phyloP scores from a whole-genome alignment of 2,797 vertebrate species.

The Halcyon chelicuti region DNA sequence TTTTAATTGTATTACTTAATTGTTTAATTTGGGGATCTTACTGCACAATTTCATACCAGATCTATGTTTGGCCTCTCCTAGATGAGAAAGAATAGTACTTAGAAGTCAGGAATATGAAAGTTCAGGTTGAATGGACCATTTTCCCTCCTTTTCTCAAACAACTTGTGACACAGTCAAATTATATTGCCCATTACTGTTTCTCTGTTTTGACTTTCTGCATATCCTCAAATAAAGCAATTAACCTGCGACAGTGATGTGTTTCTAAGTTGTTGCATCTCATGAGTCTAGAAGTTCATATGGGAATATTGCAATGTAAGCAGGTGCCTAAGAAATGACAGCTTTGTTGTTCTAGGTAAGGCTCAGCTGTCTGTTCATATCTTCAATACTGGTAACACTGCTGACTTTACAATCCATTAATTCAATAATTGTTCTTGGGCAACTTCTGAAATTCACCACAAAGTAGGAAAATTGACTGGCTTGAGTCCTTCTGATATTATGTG shows the following conservation, averaged over 20 bases:
- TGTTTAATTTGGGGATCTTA: slow-evolving; percentile 10
- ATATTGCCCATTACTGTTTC: background rate
- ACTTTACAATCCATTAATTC: background rate
- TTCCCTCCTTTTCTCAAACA: background rate
- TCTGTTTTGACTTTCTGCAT: background rate
- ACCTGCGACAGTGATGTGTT: background rate
- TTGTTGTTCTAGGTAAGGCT: background rate
- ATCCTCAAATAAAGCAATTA: background rate
- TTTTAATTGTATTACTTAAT: slow-evolving; percentile 37
- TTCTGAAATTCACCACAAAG: background rate
- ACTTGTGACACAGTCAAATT: background rate
- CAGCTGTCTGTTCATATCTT: background rate
- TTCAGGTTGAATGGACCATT: background rate
- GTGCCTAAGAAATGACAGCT: background rate
- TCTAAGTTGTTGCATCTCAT: background rate
- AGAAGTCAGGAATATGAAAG: background rate
- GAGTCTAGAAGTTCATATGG: background rate
- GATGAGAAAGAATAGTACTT: background rate
- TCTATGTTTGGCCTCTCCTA: background rate
- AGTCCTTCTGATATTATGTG: background rate
- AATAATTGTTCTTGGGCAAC: background rate
- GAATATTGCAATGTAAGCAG: background rate
- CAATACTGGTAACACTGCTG: background rate
- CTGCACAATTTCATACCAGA: background rate
- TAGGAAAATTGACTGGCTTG: background rate